Base-by-base conservation (phyloP, 2,888 invertebrate species). In the Morpho deidamia region DNA sequence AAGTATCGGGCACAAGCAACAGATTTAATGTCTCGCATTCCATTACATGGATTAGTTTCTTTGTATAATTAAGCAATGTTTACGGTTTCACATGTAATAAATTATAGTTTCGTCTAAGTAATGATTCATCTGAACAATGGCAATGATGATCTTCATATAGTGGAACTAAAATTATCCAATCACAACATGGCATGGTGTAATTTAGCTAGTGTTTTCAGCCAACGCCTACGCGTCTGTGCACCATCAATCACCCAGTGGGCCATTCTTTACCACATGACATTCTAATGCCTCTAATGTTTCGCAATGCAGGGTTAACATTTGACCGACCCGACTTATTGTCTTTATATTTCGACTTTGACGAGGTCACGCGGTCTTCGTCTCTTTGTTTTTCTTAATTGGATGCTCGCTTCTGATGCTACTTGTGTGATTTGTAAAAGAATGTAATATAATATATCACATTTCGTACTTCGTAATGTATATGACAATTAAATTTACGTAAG, bases 221-320 rank as follows among this genome's bases (percentile, higher is more conserved):
- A 69, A 77, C 77, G 76, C 83, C 80, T 74, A 81, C 82, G 73
- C 78, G 68, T 60, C 55, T 53, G 60, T 58, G 53, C 63, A 67
- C 76, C 72, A 87, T 86, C 86, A 84, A 86, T 87, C 88, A 84
- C 68, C 60, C 67, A 61, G 68, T 69, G 69, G 69, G 72, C 77
- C 72, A 74, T 78, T 75, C 73, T 76, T 81, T 81, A 77, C 74
- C 76, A 71, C 75, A 74, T 79, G 85, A 83, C 85, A 76, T 77
- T 81, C 79, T 86, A 84, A 85, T 86, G 78, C 75, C 70, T 70
- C 68, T 68, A 68, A 71, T 77, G 74, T 81, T 78, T 80, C 70
- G 78, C 72, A 76, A 73, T 58, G 71, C 68, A 67, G 73, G 70
- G 73, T 69, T 75, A 74, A 76, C 75, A 71, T 76, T 75, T 80